Conservation (phyloP, 2,888 invertebrate genomes). For the Clusia tigrina region DNA sequence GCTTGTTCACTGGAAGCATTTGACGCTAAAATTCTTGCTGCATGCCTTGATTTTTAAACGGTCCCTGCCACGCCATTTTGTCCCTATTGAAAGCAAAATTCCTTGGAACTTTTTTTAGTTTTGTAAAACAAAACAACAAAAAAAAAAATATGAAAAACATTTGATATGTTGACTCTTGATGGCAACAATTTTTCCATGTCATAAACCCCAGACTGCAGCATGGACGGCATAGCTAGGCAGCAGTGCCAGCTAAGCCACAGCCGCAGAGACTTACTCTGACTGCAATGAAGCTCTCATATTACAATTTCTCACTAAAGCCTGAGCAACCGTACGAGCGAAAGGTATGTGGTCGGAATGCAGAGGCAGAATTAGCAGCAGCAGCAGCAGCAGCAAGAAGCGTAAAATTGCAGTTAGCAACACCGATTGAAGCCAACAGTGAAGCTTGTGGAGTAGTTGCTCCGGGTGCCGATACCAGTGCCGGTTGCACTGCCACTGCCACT, state of each 20-base stretch:
- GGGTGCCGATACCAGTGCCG: too few relatives aligned
- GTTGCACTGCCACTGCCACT: neutral
- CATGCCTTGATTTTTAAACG: too few relatives aligned
- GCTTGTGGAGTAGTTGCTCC: too few relatives aligned
- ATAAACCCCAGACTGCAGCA: slow-evolving; percentile 1
- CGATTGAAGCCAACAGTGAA: too few relatives aligned
- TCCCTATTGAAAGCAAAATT: slow-evolving; percentile 1
- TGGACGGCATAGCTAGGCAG: neutral
- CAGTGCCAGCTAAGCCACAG: slow-evolving; percentile 2
- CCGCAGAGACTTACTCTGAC: slow-evolving; percentile 22
- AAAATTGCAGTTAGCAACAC: slow-evolving; percentile 6
- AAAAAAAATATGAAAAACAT: neutral
- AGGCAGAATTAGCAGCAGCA: neutral
- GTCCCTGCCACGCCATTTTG: neutral
- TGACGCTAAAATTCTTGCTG: too few relatives aligned
- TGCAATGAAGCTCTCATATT: slow-evolving; percentile 37
- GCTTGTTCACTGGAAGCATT: too few relatives aligned
- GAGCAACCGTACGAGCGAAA: too few relatives aligned
- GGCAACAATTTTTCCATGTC: slow-evolving; percentile 1
- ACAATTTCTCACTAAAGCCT: slow-evolving; percentile 22
- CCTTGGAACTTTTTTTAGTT: neutral
- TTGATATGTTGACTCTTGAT: slow-evolving; percentile 7
- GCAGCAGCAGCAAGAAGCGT: slow-evolving; percentile 1
- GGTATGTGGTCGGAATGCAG: neutral
- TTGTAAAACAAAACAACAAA: too few relatives aligned